Evolutionary conservation across 92 coral and sea anemone species (phyloP), one percentile per base, ranked within the genome.

Genomic region (Parazoanthus swiftii): DNA sequence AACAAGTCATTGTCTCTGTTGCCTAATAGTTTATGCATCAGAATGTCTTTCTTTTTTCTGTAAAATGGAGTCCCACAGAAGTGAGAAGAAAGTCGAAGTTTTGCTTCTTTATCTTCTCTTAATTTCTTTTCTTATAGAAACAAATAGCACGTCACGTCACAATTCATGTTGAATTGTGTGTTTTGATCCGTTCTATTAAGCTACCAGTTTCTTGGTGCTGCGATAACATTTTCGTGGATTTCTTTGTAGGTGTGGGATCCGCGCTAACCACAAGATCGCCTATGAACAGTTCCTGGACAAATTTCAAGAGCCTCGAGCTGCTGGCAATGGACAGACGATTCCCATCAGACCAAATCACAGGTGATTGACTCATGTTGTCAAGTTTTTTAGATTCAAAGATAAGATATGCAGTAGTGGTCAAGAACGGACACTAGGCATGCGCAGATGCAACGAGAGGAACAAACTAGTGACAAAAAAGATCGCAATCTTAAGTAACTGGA

Each of bases 251-350:
- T 97, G 99, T 94, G 99, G 96, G 42, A 91, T 97, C 20, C 93
- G 90, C 33, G 98, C 98, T 14, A 97, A 92, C 81, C 98, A 97
- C 90, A 94, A 95, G 85, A 95, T 97, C 72, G 88, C 95, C 74
- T 97, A 97, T 77, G 96, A 94, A 63, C 99, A 94, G 86, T 97
- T 97, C 86, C 86, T 97, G 86, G 93, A 94, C 11, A 95, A 92
- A 82, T 97, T 95, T 85, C 97, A 95, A 85, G 93, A 90, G 76
- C 95, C 98, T 35, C 92, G 91, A 44, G 85, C 91, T 23, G 86
- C 89, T 26, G 92, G 93, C 36, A 92, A 93, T 84, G 98, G 98
- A 5, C 98, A 95, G 81, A 95, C 98, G 16, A 90, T 95, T 58
- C 98, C 98, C 54, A 93, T 95, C 85, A 92, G 90, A 80, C 89